phyloP scores from a whole-genome alignment of 2,888 invertebrate species.

The Therioaphis trifolii region DNA sequence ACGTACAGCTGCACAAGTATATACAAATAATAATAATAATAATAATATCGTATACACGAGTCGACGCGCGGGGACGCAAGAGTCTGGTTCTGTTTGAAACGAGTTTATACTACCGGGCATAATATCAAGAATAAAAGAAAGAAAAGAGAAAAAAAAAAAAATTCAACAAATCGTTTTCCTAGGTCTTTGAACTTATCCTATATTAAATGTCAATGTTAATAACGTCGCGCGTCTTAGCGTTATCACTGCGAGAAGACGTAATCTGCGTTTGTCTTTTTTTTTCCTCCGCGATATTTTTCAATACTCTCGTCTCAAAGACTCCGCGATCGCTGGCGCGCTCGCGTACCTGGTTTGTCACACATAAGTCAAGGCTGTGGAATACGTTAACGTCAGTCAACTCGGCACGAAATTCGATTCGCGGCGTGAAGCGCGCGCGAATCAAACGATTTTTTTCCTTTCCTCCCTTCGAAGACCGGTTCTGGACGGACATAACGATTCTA shows the following conservation, averaged over 20 bases:
- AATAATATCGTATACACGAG: neutral
- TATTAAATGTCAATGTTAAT: constrained; percentile 50
- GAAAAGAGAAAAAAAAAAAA: neutral
- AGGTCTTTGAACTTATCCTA: constrained; percentile 52
- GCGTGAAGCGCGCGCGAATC: constrained; percentile 39
- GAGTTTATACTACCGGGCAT: neutral
- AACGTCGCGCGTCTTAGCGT: constrained; percentile 12
- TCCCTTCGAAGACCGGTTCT: constrained; percentile 16
- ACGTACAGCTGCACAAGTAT: neutral
- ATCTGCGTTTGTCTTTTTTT: constrained; percentile 1
- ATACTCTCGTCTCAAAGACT: neutral
- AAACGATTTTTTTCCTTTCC: constrained; percentile 34
- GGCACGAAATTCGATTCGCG: constrained; percentile 16
- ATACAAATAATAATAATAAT: neutral
- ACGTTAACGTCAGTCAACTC: constrained; percentile 24
- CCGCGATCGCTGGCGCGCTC: neutral
- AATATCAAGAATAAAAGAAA: neutral
- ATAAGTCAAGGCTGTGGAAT: constrained; percentile 32
- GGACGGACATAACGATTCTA: constrained; percentile 15
- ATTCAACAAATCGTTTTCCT: constrained; percentile 42
- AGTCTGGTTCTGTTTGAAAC: constrained; percentile 20
- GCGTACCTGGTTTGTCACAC: constrained; percentile 11
- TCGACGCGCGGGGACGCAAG: neutral
- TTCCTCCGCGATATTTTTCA: neutral
- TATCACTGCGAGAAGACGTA: constrained; percentile 34